Conservation (phyloP, 2,113 vertebrate genomes). For the Macaca mulatta region DNA sequence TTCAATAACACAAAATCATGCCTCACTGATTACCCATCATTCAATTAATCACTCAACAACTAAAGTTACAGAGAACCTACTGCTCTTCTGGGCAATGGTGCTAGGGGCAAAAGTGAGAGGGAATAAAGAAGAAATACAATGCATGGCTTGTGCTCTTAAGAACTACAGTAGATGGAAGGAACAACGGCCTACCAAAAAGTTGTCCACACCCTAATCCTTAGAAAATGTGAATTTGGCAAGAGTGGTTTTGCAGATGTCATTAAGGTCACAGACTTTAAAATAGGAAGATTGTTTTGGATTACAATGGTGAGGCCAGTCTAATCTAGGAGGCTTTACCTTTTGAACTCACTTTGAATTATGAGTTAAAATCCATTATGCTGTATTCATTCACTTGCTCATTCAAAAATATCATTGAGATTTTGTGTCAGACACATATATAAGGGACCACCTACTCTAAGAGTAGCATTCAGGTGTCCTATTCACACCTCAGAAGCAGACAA, state of each 20-base stretch:
- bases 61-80: background rate
- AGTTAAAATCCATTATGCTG: conserved; percentile 27
- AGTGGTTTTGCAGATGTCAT: background rate
- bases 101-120: accelerated
- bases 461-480: background rate
- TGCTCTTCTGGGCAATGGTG: background rate
- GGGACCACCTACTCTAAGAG: background rate
- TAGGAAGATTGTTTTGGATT: background rate
- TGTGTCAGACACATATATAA: background rate
- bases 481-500: background rate
- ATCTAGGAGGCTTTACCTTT: background rate
- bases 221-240: background rate
- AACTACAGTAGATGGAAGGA: background rate
- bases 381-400: background rate
- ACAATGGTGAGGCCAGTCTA: background rate
- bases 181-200: background rate
- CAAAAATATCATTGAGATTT: background rate
- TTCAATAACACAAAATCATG: background rate
- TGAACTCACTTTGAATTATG: conserved; percentile 32
- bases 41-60: background rate
- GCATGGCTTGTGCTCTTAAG: background rate
- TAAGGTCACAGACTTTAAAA: background rate
- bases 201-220: background rate
- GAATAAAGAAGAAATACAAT: background rate
- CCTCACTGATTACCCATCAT: background rate